Evolutionary conservation across 2,888 invertebrate genomes (phyloP).

Genomic region (Polydrusus tereticollis): DNA sequence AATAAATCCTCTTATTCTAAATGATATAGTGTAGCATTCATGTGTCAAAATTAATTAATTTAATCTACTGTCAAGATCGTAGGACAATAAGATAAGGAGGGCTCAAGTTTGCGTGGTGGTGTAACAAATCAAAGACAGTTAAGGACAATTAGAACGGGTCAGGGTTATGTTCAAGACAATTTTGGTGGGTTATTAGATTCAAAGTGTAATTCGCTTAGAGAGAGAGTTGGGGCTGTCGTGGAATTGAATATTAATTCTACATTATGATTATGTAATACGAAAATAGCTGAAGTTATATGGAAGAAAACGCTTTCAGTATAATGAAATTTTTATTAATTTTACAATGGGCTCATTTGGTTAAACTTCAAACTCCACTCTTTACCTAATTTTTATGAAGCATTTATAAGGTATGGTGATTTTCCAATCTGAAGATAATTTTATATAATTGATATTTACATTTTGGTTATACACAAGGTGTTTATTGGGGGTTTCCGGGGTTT

Average conservation of each 20-base stretch:
- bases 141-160: conserved; percentile 39
- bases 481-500: too few relatives aligned
- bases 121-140: conserved; percentile 44
- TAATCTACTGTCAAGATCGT: background rate
- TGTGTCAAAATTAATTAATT: conserved; percentile 12
- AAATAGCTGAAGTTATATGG: background rate
- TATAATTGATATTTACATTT: too few relatives aligned
- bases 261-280: background rate
- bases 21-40: background rate
- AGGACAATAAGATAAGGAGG: conserved; percentile 17
- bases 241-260: conserved; percentile 40
- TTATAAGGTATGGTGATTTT: too few relatives aligned
- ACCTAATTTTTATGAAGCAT: too few relatives aligned
- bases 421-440: too few relatives aligned
- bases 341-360: too few relatives aligned
- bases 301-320: background rate
- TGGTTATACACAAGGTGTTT: too few relatives aligned
- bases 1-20: background rate
- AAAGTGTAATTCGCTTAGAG: conserved; percentile 35
- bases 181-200: conserved; percentile 38
- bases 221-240: background rate
- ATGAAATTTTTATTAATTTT: too few relatives aligned
- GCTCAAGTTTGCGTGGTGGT: conserved; percentile 8
- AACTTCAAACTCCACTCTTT: too few relatives aligned
- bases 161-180: conserved; percentile 38